Base-by-base conservation (phyloP, 2,113 vertebrate species). In the Hystrix cristata region DNA sequence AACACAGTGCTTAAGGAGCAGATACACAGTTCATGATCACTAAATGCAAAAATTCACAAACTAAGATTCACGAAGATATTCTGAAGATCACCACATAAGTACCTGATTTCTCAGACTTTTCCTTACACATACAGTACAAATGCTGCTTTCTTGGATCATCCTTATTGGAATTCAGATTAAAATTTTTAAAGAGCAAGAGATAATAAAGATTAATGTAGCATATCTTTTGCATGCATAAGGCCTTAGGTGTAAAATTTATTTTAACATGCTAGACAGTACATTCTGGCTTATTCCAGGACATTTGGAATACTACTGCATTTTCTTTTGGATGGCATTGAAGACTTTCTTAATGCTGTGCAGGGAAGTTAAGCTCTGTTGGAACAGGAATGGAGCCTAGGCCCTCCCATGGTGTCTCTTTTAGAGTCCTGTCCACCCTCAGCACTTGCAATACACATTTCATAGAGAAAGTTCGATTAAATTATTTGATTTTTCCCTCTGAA, bases 401-500 rank as follows among this genome's bases (percentile, higher is more conserved):
- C 23, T 74, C 82, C 9, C 0, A 25, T 16, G 64, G 34, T 9
- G 62, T 88, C 25, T 64, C n/a, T 53, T 95, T 86, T 38, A 23
- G 48, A 67, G 21, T 55, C 25, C 34, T 53, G 85, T 72, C 15
- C 1, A 95, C 38, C 12, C 1, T 88, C 64, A 60, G 84, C 88
- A 94, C 55, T 76, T 89, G 55, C 16, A 78, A 11, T 43, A 48
- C n/a, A 69, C 11, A 51, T 67, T 60, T 62, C 43, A 84, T 5
- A 43, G 9, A 82, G 62, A 90, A 95, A 95, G 85, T 97, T 97
- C 43, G 12, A 1, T 84, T 84, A 91, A 96, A 67, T 95, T 86
- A 91, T n/a, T 93, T 65, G 13, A 57, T 89, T 94, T 78, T 93
- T 78, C 10, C 23, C 86, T 90, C 51, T 87, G 83, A 87, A 71